Conservation (phyloP, 2,888 invertebrate genomes). For the Coecobrya sp. region DNA sequence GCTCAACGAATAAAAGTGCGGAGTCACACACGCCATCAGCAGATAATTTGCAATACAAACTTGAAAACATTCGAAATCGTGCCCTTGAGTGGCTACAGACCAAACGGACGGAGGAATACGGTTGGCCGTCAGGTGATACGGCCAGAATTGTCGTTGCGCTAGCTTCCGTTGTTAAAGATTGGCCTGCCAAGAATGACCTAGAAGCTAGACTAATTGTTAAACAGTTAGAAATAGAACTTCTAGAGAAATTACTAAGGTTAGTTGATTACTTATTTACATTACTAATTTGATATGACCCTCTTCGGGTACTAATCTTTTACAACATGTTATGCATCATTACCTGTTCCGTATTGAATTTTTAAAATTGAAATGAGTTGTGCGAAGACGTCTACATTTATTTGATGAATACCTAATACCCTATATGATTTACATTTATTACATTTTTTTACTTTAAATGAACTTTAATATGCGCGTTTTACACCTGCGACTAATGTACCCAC, state of each 20-base stretch:
- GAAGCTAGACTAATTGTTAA: constrained; percentile 94
- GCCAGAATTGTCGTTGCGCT: constrained; percentile 94
- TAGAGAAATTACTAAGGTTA: constrained; percentile 94
- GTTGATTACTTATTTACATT: constrained; percentile 85
- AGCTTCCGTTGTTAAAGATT: constrained; percentile 89
- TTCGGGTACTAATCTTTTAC: not conserved
- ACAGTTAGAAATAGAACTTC: constrained; percentile 95
- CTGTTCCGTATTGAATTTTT: not conserved
- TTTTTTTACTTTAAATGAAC: too few relatives aligned
- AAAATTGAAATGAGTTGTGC: too few relatives aligned
- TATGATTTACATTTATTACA: too few relatives aligned
- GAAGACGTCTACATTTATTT: too few relatives aligned
- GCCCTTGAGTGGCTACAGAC: constrained; percentile 92
- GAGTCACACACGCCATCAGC: constrained; percentile 80
- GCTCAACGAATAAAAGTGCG: constrained; percentile 83
- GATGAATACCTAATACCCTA: too few relatives aligned
- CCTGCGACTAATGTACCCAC: too few relatives aligned
- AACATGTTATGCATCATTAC: not conserved
- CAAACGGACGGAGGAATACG: constrained; percentile 90
- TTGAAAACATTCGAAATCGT: constrained; percentile 88
- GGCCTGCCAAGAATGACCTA: constrained; percentile 89
- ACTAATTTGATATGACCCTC: constrained; percentile 39
- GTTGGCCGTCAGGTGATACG: constrained; percentile 93
- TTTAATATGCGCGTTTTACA: too few relatives aligned
- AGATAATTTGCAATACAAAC: constrained; percentile 83